phyloP scores from a whole-genome alignment of 1,140 invertebrate species.

The Macrosteles quadrilineatus region DNA sequence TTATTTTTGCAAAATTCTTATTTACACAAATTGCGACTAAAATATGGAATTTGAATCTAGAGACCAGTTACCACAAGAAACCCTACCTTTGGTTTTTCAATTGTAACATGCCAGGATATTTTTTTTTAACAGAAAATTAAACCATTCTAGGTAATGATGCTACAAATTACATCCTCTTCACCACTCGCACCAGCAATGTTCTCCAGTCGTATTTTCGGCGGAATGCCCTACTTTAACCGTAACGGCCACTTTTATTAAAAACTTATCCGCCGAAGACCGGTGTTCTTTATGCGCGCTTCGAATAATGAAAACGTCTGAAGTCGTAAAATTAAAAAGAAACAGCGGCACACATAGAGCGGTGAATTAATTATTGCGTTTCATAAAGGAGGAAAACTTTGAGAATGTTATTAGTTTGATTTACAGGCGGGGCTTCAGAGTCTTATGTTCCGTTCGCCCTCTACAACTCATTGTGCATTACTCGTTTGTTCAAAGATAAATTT shows the following conservation, averaged over 20 bases:
- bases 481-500: no score
- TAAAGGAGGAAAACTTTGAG: slow-evolving; percentile 8
- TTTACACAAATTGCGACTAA: no score
- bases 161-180: no score
- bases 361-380: slow-evolving; percentile 22
- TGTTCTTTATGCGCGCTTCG: slow-evolving; percentile 11
- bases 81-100: no score
- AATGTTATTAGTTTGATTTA: slow-evolving; percentile 22
- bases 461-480: slow-evolving; percentile 9
- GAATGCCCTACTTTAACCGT: slow-evolving; percentile 1
- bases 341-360: not conserved
- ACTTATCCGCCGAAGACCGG: slow-evolving; percentile 10
- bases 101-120: no score
- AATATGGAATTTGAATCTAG: no score
- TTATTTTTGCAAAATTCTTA: no score
- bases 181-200: not conserved
- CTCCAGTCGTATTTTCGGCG: not conserved
- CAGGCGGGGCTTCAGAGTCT: not conserved
- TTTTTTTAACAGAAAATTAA: no score
- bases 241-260: slow-evolving; percentile 26
- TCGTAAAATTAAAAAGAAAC: slow-evolving; percentile 22
- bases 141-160: no score
- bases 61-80: no score
- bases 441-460: not conserved
- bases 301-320: slow-evolving; percentile 22